phyloP scores from a whole-genome alignment of 2,888 invertebrate species.

The Mylabris sibirica region DNA sequence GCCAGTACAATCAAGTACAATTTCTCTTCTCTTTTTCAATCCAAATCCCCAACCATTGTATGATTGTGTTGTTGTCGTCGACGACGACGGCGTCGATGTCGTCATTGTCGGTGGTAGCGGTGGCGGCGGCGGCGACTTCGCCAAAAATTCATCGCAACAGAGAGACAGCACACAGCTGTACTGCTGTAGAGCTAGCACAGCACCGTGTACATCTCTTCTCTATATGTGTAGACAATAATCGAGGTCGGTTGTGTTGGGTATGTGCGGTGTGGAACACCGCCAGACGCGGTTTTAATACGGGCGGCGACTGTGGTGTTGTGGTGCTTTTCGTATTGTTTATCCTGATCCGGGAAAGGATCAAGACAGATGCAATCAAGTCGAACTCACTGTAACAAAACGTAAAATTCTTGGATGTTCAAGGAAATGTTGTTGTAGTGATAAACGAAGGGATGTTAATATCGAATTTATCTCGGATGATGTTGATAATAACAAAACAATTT shows the following conservation, averaged over 20 bases:
- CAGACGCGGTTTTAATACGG: background rate
- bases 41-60: background rate
- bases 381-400: no score
- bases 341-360: background rate
- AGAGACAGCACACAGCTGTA: background rate
- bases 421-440: background rate
- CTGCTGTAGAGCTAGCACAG: background rate
- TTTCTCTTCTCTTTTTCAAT: background rate
- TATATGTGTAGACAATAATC: background rate
- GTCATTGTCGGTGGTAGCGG: background rate
- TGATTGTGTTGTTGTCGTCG: background rate
- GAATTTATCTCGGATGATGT: background rate
- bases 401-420: background rate
- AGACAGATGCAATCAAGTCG: background rate
- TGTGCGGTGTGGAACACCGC: background rate
- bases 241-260: background rate
- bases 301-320: background rate
- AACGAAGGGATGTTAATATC: background rate
- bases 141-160: background rate
- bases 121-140: slow-evolving; percentile 1
- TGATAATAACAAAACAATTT: slow-evolving; percentile 4
- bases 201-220: background rate
- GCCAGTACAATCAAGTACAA: slow-evolving; percentile 15
- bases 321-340: background rate
- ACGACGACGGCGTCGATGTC: background rate